Percentiles rank a stretch among this genome's conserved stretches.
phyloP scores from a whole-genome alignment of 35 echinoderm and acorn worm genomes.

The Anneissia japonica region DNA sequence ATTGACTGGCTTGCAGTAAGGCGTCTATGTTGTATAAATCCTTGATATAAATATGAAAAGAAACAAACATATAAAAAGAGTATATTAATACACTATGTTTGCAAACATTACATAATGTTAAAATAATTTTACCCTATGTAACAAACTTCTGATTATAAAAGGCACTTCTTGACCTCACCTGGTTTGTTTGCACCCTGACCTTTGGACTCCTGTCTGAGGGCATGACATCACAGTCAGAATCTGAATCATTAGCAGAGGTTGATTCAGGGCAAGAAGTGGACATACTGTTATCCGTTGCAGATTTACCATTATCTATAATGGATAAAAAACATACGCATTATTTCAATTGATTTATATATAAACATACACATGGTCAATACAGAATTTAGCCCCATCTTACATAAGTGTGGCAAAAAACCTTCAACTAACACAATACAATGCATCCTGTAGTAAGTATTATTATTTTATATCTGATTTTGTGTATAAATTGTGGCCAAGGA shows the following conservation, averaged over 20 bases:
- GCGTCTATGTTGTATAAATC: slow-evolving; percentile 68
- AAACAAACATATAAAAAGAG: no score
- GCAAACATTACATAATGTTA: neutral
- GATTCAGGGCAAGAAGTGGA: neutral
- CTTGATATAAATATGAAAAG: neutral
- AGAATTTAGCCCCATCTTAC: neutral
- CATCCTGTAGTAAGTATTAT: no score
- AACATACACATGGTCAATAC: no score
- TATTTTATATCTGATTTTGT: no score
- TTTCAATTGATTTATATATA: no score
- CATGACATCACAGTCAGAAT: slow-evolving; percentile 71
- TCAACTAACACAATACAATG: no score
- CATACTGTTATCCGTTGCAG: neutral
- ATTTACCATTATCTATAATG: slow-evolving; percentile 84
- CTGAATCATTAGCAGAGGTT: slow-evolving; percentile 46
- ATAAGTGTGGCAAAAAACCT: no score
- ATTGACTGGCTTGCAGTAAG: slow-evolving; percentile 77
- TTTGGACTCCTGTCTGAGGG: slow-evolving; percentile 89
- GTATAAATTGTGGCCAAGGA: no score
- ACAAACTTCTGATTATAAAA: no score
- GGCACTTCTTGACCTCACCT: no score
- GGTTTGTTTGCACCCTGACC: slow-evolving; percentile 22
- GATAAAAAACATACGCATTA: neutral
- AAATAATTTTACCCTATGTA: no score
- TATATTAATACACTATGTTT: neutral